Evolutionary conservation across 2,797 vertebrate genomes (phyloP).

Genomic region (Lagorchestes hirsutus): DNA sequence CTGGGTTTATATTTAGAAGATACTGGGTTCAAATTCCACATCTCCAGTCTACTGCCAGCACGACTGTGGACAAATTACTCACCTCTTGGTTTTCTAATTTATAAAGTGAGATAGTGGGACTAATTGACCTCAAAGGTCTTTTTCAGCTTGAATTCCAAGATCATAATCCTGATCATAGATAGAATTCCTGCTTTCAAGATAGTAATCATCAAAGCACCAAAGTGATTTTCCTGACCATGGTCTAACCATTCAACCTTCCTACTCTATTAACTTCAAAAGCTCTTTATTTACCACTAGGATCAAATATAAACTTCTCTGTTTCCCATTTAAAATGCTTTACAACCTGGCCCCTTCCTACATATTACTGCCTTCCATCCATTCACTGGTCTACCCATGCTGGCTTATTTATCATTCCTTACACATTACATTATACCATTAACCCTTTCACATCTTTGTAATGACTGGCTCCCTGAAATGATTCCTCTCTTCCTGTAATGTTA

Average conservation of each 20-base stretch:
- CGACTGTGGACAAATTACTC: not conserved
- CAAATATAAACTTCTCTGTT: not conserved
- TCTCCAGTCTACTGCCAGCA: not conserved
- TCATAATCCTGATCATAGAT: not conserved
- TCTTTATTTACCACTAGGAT: not conserved
- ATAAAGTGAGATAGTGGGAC: not conserved
- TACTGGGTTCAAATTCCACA: not conserved
- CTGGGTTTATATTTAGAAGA: not conserved
- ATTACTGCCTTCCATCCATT: not conserved
- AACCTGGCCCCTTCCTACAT: not conserved
- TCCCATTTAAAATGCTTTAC: not conserved
- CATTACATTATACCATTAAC: too few relatives aligned
- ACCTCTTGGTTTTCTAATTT: conserved; percentile 12
- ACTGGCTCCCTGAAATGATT: not conserved
- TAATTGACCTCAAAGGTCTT: not conserved
- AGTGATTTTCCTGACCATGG: not conserved
- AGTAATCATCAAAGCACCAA: not conserved
- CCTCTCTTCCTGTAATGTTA: not conserved
- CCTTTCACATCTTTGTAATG: not conserved
- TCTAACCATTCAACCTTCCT: too few relatives aligned
- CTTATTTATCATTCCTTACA: too few relatives aligned
- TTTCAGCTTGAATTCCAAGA: conserved; percentile 6
- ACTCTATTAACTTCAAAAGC: not conserved
- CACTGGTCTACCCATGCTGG: not conserved
- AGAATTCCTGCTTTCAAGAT: not conserved